Base-by-base conservation (phyloP, 2,797 vertebrate species). In the Leucoraja ocellata region DNA sequence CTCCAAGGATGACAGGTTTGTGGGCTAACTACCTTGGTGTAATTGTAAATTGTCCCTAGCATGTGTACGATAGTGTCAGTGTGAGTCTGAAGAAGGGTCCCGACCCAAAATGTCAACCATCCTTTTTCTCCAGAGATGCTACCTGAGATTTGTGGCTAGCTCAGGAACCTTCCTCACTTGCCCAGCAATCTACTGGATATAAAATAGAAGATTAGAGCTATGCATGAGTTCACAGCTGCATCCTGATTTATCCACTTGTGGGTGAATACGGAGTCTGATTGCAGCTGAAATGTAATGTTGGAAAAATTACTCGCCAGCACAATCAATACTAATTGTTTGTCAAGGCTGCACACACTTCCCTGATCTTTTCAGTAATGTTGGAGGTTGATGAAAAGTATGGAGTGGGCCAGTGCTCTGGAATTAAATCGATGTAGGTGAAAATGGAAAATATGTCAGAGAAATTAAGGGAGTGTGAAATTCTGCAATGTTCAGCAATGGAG, bases 281-380 rank as follows among this genome's bases (percentile, higher is more conserved):
- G 36, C 61, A 88, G 61, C 16, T 68, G 61, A 88, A 68, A 88
- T 68, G 63, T 36, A 88, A 65, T 88, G 84, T 88, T 88, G 61
- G 36, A 88, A 68, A 86, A 68, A 88, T 88, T 68, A 68, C n/a
- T 36, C 84, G 32, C 6, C 63, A 68, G 61, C 18, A 36, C 84
- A 88, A 88, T 88, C 63, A 68, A 88, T 88, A 88, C 84, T 88
- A 88, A 88, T 68, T 88, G 84, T 61, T 36, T 88, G 63, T 36
- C 61, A 88, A 65, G n/a, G 36, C 32, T 63, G 36, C 36, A 10
- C 61, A 88, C 84, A n/a, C 11, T 16, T n/a, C 3, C 14, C 14
- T 88, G 61, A 36, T 63, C n/a, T 18, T 18, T 88, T 88, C 28
- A 65, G 61, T 36, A 1, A 13, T 9, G 63, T 28, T 88, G 5